A percentile compares a stretch with the other conserved stretches of the same genome.
These are phyloP conservation scores for Yoshiicerus persimilis DNA, from an alignment of 1,140 invertebrate species.

Conservation along the genomic window DNA sequence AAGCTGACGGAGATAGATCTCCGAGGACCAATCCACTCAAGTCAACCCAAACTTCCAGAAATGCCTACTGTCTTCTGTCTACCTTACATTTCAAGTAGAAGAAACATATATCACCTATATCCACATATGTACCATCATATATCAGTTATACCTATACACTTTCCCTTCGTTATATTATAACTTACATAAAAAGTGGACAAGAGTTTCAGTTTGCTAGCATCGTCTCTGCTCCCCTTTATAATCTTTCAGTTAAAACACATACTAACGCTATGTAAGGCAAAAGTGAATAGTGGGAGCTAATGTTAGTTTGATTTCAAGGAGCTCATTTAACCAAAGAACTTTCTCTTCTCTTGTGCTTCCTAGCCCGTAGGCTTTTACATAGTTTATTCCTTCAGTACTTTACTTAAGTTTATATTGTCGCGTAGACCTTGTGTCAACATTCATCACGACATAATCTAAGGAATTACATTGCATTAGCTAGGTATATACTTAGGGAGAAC, in stretches of 20 bases:
- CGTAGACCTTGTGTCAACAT: neutral
- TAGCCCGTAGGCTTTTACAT: neutral
- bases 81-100: neutral
- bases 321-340: constrained; percentile 13
- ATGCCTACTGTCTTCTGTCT: neutral
- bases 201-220: neutral
- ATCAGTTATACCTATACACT: too few species aligned
- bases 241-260: neutral
- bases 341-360: neutral
- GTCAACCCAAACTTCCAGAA: neutral
- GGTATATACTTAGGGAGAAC: neutral
- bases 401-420: neutral
- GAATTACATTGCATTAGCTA: constrained; percentile 5
- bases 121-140: too few species aligned
- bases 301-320: constrained; percentile 4
- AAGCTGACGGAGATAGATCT: constrained; percentile 18
- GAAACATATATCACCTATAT: neutral
- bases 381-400: neutral
- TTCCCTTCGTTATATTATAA: too few species aligned
- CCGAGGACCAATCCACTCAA: constrained; percentile 9
- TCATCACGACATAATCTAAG: constrained; percentile 8
- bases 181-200: neutral
- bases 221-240: neutral
- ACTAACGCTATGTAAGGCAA: neutral
- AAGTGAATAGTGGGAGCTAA: neutral